Conservation (phyloP, 2,888 invertebrate species). For the Eristalis pertinax region DNA sequence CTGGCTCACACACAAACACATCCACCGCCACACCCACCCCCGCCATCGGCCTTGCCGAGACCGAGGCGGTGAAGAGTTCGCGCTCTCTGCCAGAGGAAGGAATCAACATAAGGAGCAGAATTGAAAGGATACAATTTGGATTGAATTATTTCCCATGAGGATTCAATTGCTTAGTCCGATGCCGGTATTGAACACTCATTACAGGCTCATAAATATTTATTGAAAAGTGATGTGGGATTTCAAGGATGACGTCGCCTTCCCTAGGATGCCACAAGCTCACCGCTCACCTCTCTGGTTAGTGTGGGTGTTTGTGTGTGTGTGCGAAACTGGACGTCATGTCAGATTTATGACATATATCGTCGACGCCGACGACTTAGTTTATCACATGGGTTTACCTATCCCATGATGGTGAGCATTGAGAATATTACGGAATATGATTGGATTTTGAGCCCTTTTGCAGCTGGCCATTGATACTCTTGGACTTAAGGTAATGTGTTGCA, state of each 20-base stretch:
- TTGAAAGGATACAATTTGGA: constrained; percentile 70
- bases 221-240: constrained; percentile 72
- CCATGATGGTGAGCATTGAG: constrained; percentile 52
- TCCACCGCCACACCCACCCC: not conserved
- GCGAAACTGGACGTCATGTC: constrained; percentile 66
- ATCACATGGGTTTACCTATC: constrained; percentile 66
- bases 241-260: constrained; percentile 63
- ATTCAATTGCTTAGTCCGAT: constrained; percentile 70
- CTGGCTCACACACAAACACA: constrained; percentile 3
- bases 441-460: constrained; percentile 70
- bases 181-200: constrained; percentile 71
- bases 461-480: constrained; percentile 47
- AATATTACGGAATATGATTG: constrained; percentile 68
- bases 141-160: constrained; percentile 72
- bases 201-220: constrained; percentile 73
- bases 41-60: not conserved
- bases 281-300: not conserved
- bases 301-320: not conserved
- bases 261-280: constrained; percentile 28
- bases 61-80: not conserved
- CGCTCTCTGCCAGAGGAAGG: not conserved
- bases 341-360: constrained; percentile 68
- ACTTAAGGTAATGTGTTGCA: constrained; percentile 66
- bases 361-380: constrained; percentile 60
- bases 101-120: constrained; percentile 54